Base-by-base conservation (phyloP, 2,113 vertebrate genomes). In the Calonectris borealis region DNA sequence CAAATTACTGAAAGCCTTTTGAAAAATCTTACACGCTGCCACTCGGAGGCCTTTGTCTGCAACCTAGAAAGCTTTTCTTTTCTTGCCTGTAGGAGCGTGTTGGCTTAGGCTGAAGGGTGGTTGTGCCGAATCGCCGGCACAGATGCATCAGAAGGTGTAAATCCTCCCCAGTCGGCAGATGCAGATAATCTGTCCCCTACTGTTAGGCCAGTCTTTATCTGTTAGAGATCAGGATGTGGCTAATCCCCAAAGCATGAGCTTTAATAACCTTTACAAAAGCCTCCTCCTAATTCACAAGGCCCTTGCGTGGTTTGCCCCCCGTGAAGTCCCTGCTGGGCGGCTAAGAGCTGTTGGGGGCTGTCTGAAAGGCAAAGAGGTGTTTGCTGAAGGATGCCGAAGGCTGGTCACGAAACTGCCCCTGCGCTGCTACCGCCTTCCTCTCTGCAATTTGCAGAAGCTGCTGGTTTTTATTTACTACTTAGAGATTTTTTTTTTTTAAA, bases 121-220 rank as follows among this genome's bases (percentile, higher is more conserved):
- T n/a, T 90, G 44, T 77, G 89, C 83, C 94, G 36, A 87, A 79
- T 80, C 76, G 78, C 49, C 5, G 7, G 86, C 94, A 91, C 94
- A 97, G 94, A 94, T 97, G 94, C 91, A 93, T 93, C 54, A 22
- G 70, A 75, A 97, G 94, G 95, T 96, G 94, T 95, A 95, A 96
- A 95, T 96, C 93, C 93, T 94, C 73, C 71, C 55, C 38, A 36
- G 87, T 62, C 14, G 1, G 82, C 71, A 92, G 90, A 95, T 93
- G 73, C 84, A 94, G 93, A 95, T 96, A 95, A 97, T 97, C 96
- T 94, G 62, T 94, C 46, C 73, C 94, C 91, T 82, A 90, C 88
- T 82, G 88, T 95, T 97, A 94, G 86, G 87, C 81, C 80, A 70
- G 66, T 95, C 89, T 91, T 91, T 91, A 96, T 97, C 96, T 95